Percentiles rank a stretch among this genome's conserved stretches.
Conservation (phyloP, 2,888 invertebrate species). For the Glyphotaelius pellucidus region DNA sequence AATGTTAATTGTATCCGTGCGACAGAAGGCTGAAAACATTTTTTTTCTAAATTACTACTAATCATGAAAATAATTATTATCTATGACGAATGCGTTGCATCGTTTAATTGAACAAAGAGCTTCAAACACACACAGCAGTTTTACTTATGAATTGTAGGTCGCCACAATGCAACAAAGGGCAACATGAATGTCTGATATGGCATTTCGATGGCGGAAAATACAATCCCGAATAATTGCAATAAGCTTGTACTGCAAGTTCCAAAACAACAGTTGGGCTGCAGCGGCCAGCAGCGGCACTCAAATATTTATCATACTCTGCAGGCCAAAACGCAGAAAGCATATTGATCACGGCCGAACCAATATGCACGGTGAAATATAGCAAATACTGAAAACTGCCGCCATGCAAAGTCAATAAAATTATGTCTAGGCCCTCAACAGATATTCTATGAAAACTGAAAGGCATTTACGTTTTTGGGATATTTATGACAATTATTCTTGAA, state of each 20-base stretch:
- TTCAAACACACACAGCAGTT: background rate
- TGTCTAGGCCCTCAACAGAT: background rate
- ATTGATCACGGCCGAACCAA: constrained; percentile 37
- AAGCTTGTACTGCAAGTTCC: background rate
- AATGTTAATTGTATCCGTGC: too few species aligned
- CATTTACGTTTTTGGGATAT: background rate
- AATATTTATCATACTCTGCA: constrained; percentile 57
- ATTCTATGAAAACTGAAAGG: background rate
- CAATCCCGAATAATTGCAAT: background rate
- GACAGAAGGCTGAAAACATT: too few species aligned
- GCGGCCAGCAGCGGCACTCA: constrained; percentile 48
- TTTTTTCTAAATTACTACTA: too few species aligned
- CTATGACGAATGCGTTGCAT: too few species aligned
- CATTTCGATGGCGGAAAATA: background rate
- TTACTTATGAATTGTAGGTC: too few species aligned
- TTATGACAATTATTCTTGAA: background rate
- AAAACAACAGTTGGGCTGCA: background rate
- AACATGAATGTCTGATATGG: background rate
- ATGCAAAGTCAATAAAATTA: background rate
- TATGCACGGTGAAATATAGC: constrained; percentile 14
- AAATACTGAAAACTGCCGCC: background rate
- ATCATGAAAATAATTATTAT: too few species aligned
- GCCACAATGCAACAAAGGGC: background rate
- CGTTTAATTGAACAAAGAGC: background rate
- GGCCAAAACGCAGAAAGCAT: constrained; percentile 38